Base-by-base conservation (phyloP, 2,888 invertebrate species). In the Marasmarcha lunaedactyla region DNA sequence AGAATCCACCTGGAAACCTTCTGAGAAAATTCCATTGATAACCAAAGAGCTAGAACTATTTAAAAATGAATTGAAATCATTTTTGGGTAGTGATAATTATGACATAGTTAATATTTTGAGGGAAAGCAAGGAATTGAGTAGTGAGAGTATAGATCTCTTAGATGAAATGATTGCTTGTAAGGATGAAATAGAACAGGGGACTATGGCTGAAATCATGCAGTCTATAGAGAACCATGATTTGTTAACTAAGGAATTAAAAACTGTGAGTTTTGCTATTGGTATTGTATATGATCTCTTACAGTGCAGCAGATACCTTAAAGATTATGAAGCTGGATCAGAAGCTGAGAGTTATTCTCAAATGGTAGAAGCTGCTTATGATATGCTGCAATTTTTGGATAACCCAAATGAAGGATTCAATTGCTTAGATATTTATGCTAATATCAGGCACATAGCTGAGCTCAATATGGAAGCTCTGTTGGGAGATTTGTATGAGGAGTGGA, bases 41-140 rank as follows among this genome's bases (percentile, higher is more conserved):
- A 68, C 71, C 43, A 78, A 84, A 49, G 84, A 86, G 68, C 83
- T 89, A 54, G 78, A 81, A 33, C 71, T 66, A 45, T 59, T 86
- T 30, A 90, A 91, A 63, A 63, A 70, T 47, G 87, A 90, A 45
- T 81, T 91, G 14, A 85, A 84, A 54, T 70, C 84, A 42, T 87
- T 85, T 53, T 74, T 90, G 49, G 73, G 81, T 41, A 81, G 84
- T 46, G 85, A 87, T 51, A 87, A 89, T 52, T 73, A 85, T 46
- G 86, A 89, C 57, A 86, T 91, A 55, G 62, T 74, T 39, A 71
- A 85, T 9, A 74, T 87, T 44, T 62, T 88, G 10, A 71, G 73
- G 20, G 85, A 87, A 42, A 86, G 89, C 46, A 54, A 54, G 33
- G 60, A 62, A 26, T 48, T 83, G 38, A 63, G 61, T 45, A 49